Base-by-base conservation (phyloP, 1,140 invertebrate genomes). In the Globodera rostochiensis region DNA sequence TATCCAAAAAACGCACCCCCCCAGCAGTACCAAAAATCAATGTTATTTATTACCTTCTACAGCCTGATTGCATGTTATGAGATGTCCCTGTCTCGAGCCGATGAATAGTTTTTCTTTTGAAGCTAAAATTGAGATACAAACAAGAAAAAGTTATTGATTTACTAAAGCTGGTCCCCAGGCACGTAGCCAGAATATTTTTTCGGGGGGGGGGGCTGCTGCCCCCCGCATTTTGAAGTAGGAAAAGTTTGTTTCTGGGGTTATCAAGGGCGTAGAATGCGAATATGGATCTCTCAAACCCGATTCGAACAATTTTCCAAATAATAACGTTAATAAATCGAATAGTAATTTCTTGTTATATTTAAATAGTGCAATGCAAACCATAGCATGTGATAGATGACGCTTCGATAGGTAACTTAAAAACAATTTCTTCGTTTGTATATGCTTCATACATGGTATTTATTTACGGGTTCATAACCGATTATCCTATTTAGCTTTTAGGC, bases 341-440 rank as follows among this genome's bases (percentile, higher is more conserved):
- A 36, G 36, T 36, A 36, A 36, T 36, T 36, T 36, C 36, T 36
- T 36, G 36, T 36, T 36, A 36, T 36, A 36, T 36, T 36, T 45
- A 50, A 79, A 84, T n/a, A 6, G 15, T 71, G 71, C 45, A 45
- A 79, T 49, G 19, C 49, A 36, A 70, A 85, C 84, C 67, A 81
- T 77, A 66, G 57, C 71, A 83, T 19, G 76, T 67, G 19, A 85
- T 87, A 50, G 76, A 83, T 53, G 83, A 86, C 13, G 85, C 81
- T 57, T 87, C 84, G 60, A 86, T 50, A 15, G 80, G 84, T 57
- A 85, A 74, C 76, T 85, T 86, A 15, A 69, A 86, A 70, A 86
- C 84, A 64, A 85, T 84, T 73, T 85, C 84, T 69, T 85, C 84
- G 6, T 67, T 13, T 46, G 69, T 46, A 85, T 87, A 85, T 25